Conservation (phyloP, 2,797 vertebrate genomes). For the Poecilia picta region DNA sequence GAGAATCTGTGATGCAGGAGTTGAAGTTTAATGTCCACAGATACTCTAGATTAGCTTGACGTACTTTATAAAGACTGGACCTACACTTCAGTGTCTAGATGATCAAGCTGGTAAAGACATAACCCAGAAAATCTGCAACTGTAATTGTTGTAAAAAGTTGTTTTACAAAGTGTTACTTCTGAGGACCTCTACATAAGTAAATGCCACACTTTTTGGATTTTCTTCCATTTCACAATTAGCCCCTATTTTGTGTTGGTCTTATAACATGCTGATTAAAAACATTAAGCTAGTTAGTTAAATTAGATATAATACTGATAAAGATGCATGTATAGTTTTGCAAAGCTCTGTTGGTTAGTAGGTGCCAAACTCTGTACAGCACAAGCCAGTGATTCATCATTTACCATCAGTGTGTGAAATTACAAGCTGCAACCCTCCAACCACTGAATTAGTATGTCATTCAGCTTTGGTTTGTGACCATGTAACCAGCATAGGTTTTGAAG, state of each 20-base stretch:
- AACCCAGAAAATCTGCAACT: neutral
- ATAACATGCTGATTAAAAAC: neutral
- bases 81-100: neutral
- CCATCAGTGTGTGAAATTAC: constrained; percentile 6
- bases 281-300: neutral
- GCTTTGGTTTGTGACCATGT: constrained; percentile 25
- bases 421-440: constrained; percentile 15
- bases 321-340: neutral
- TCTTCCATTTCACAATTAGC: neutral
- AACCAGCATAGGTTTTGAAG: constrained; percentile 1
- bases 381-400: neutral
- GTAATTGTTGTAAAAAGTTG: neutral
- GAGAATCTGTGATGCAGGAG: neutral
- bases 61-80: neutral
- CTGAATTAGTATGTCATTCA: constrained; percentile 2
- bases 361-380: neutral
- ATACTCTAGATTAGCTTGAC: neutral
- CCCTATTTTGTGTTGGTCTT: neutral
- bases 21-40: neutral
- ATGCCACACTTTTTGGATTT: neutral
- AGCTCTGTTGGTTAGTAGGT: neutral
- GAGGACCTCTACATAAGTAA: neutral
- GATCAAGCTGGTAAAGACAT: neutral
- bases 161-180: neutral
- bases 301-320: neutral